phyloP scores from a whole-genome alignment of 2,888 invertebrate species.

The Rhabditoides inermis region DNA sequence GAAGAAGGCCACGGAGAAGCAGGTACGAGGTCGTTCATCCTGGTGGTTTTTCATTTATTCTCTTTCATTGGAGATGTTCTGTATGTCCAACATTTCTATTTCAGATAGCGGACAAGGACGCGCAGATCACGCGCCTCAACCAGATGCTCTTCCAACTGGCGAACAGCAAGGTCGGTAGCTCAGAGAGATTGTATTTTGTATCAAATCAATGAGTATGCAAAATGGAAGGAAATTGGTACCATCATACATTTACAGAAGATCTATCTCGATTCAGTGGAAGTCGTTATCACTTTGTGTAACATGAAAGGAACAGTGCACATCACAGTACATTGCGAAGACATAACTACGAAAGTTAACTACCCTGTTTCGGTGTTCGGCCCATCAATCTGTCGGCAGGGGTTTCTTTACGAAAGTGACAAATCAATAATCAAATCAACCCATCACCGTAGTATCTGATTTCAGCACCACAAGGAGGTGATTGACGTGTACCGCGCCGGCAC shows the following conservation, averaged over 20 bases:
- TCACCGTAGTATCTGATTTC: too few species aligned
- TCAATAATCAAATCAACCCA: too few species aligned
- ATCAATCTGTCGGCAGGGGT: background rate
- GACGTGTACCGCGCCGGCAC: slow-evolving; percentile 42
- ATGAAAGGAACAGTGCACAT: too few species aligned
- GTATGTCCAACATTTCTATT: too few species aligned
- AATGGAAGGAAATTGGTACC: background rate
- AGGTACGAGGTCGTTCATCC: background rate
- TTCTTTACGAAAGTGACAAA: too few species aligned
- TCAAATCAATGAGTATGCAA: background rate
- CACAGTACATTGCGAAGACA: too few species aligned
- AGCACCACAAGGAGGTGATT: slow-evolving; percentile 44
- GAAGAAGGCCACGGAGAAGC: slow-evolving; percentile 9
- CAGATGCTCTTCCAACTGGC: slow-evolving; percentile 44
- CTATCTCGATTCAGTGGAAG: too few species aligned
- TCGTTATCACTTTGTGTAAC: too few species aligned
- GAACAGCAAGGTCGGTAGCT: slow-evolving; percentile 21
- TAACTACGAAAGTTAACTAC: too few species aligned
- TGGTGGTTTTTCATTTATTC: background rate
- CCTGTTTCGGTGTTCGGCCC: background rate
- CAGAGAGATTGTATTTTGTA: background rate
- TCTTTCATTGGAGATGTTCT: too few species aligned
- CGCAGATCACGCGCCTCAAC: slow-evolving; percentile 37
- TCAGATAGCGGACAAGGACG: slow-evolving; percentile 43
- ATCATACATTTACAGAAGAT: too few species aligned